Evolutionary conservation across 1,140 invertebrate species (phyloP).

Genomic region (Sinonovacula constricta): DNA sequence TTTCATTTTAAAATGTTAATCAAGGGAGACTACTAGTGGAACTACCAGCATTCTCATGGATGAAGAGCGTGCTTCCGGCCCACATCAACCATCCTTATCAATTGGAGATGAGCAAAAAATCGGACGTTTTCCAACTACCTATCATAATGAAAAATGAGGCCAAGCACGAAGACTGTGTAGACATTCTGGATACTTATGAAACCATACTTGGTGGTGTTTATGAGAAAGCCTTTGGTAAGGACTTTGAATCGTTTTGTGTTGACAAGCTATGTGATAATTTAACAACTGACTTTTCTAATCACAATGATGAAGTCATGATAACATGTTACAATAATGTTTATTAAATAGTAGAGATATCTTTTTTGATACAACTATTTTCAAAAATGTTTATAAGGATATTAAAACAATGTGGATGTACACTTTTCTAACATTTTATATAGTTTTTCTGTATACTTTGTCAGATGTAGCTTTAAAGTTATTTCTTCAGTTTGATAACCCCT

Average conservation of each 20-base stretch:
- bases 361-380: no score
- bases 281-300: no score
- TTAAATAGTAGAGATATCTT: no score
- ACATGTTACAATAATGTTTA: no score
- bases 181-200: conserved; percentile 12
- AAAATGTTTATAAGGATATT: no score
- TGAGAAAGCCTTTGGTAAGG: not conserved
- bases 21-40: not conserved
- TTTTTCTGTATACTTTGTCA: no score
- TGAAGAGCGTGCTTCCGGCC: not conserved
- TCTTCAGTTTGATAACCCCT: no score
- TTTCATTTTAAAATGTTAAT: not conserved
- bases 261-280: not conserved
- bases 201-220: not conserved
- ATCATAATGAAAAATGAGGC: not conserved
- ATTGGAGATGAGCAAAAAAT: not conserved
- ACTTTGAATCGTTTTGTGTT: conserved; percentile 1
- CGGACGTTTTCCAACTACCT: not conserved
- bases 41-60: not conserved
- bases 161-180: conserved; percentile 7
- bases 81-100: not conserved
- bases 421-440: no score
- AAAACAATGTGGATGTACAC: no score
- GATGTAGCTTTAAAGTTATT: no score
- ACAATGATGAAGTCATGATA: no score